A percentile compares a stretch with the other conserved stretches of the same genome.
Evolutionary conservation across 2,888 invertebrate genomes (phyloP).

Genomic region (Eupithecia centaureata): DNA sequence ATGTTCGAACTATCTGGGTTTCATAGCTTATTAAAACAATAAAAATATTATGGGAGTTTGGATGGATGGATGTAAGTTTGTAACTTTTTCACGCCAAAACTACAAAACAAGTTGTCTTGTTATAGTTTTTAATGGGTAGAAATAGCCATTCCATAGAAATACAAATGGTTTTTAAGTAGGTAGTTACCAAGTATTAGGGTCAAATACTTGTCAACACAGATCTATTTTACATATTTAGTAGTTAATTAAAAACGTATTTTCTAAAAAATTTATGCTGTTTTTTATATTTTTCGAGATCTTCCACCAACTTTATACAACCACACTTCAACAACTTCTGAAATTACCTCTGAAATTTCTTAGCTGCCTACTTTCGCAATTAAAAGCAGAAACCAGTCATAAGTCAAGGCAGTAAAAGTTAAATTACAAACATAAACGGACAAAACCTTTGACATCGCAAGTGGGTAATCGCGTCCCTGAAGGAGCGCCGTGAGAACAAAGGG

Average conservation of each 20-base stretch:
- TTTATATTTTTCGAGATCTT: neutral
- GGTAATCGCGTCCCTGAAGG: slow-evolving; percentile 23
- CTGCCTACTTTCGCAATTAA: slow-evolving; percentile 14
- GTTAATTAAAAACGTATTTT: too few relatives aligned
- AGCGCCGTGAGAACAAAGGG: slow-evolving; percentile 20
- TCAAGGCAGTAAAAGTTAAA: slow-evolving; percentile 23
- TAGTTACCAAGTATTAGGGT: neutral
- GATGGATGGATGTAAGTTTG: neutral
- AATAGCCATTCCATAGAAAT: too few relatives aligned
- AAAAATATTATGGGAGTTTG: too few relatives aligned
- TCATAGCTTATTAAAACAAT: too few relatives aligned
- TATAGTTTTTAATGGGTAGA: too few relatives aligned
- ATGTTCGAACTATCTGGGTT: too few relatives aligned
- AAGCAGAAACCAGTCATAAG: slow-evolving; percentile 16
- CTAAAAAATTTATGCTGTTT: too few relatives aligned
- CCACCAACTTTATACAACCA: neutral
- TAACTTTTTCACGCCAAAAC: too few relatives aligned
- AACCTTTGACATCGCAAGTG: slow-evolving; percentile 29
- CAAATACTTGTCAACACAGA: neutral
- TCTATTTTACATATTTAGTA: neutral
- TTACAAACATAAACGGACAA: slow-evolving; percentile 22
- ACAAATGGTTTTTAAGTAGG: too few relatives aligned
- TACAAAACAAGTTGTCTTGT: too few relatives aligned
- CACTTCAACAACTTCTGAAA: neutral
- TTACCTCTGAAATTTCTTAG: slow-evolving; percentile 13